phyloP scores from a whole-genome alignment of 92 coral and sea anemone species.

The Zoanthus gigantus region DNA sequence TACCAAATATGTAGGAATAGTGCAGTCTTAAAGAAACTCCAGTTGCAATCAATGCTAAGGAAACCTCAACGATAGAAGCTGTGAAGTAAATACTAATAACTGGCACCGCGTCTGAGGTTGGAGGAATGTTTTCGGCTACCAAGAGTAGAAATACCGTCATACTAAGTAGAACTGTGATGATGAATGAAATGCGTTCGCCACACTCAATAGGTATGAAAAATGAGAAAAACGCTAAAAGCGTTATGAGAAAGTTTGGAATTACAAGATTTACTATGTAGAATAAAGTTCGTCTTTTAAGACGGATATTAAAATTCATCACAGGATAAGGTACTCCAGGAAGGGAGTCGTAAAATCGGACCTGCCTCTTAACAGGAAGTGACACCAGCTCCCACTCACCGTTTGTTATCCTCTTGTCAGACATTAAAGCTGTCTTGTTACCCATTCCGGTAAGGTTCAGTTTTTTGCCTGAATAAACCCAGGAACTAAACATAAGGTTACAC shows the following conservation, averaged over 20 bases:
- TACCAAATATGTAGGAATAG: constrained; percentile 68
- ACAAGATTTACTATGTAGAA: constrained; percentile 65
- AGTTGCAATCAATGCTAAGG: constrained; percentile 69
- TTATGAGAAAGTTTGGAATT: constrained; percentile 67
- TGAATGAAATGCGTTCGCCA: constrained; percentile 72
- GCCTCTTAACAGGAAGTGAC: constrained; percentile 46
- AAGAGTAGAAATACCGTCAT: constrained; percentile 73
- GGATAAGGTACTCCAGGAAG: constrained; percentile 61
- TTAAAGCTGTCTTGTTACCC: constrained; percentile 50
- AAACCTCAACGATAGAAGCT: constrained; percentile 66
- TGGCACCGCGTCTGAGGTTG: constrained; percentile 75
- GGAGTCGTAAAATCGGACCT: constrained; percentile 40
- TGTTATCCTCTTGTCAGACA: constrained; percentile 56
- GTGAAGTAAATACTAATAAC: constrained; percentile 67
- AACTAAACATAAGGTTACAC: constrained; percentile 62
- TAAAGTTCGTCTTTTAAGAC: constrained; percentile 63
- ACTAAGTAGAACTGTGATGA: constrained; percentile 68
- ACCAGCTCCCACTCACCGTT: constrained; percentile 73
- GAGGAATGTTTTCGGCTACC: constrained; percentile 73
- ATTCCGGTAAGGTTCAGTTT: constrained; percentile 51
- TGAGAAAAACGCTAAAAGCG: constrained; percentile 71
- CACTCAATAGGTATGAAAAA: constrained; percentile 75
- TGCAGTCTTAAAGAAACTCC: constrained; percentile 63
- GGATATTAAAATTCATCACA: constrained; percentile 57
- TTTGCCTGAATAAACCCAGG: constrained; percentile 65